Conservation (phyloP, 1,140 invertebrate species). For the Eupristina koningsbergeri region DNA sequence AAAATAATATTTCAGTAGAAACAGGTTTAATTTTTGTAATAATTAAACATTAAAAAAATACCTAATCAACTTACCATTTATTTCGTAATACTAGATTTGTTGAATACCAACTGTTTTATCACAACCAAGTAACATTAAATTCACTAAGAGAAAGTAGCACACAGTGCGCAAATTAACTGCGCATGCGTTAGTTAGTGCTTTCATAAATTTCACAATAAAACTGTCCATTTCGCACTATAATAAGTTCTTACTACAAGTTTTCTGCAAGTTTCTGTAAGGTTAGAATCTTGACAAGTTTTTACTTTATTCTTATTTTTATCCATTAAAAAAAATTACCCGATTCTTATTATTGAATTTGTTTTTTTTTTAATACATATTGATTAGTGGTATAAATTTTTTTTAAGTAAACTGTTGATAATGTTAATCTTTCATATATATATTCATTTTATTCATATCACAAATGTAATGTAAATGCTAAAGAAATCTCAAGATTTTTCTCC, state of each 20-base stretch:
- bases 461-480: background rate
- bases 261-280: background rate
- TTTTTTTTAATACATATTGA: no score
- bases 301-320: background rate
- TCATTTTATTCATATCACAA: conserved; percentile 6
- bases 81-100: background rate
- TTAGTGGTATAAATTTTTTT: no score
- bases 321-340: background rate
- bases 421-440: background rate
- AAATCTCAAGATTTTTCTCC: background rate
- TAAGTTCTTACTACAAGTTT: background rate
- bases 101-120: background rate
- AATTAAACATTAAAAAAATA: background rate
- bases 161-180: background rate
- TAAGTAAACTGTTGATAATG: background rate
- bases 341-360: background rate
- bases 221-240: background rate
- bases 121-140: background rate
- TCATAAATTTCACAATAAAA: background rate
- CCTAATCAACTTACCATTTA: background rate
- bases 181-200: conserved; percentile 6
- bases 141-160: conserved; percentile 10
- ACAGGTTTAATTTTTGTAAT: no score
- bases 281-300: background rate
- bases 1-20: no score